These are phyloP conservation scores for Flexamia atlantica DNA, from an alignment of 2,888 invertebrate species.

Conservation along the genomic window DNA sequence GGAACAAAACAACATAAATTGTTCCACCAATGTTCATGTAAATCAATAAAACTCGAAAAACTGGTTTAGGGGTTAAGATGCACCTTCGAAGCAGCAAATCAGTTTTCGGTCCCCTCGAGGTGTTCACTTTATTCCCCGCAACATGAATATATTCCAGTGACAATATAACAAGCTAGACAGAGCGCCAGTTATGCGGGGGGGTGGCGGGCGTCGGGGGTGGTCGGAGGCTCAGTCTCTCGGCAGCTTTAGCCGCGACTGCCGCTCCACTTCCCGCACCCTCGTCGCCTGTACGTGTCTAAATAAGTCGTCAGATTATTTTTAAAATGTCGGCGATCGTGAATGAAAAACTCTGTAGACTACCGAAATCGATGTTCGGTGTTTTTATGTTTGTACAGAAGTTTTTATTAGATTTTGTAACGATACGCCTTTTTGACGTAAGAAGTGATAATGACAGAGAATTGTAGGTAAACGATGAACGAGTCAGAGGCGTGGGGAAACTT, in stretches of 20 bases:
- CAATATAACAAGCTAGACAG: conserved; percentile 46
- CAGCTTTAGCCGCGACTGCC: conserved; percentile 52
- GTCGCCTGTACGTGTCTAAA: background rate
- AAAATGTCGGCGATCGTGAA: background rate
- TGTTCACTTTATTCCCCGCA: conserved; percentile 19
- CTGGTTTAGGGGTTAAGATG: background rate
- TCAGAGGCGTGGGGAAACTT: conserved; percentile 57
- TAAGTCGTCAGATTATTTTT: background rate
- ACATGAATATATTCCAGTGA: conserved; percentile 53
- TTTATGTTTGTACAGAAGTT: background rate
- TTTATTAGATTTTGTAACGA: background rate
- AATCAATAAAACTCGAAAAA: background rate
- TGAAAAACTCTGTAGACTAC: background rate
- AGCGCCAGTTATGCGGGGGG: conserved; percentile 25
- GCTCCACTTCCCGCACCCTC: conserved; percentile 17
- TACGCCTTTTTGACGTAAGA: background rate
- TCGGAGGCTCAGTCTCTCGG: conserved; percentile 38
- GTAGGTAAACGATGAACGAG: conserved; percentile 51
- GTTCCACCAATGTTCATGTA: background rate
- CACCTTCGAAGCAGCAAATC: conserved; percentile 43
- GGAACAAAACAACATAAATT: background rate
- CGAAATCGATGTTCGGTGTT: background rate
- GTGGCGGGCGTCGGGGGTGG: conserved; percentile 15
- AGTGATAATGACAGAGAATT: background rate
- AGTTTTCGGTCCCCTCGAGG: conserved; percentile 45